Evolutionary conservation across 2,797 vertebrate species (phyloP).

Genomic region (Cyclopterus lumpus): DNA sequence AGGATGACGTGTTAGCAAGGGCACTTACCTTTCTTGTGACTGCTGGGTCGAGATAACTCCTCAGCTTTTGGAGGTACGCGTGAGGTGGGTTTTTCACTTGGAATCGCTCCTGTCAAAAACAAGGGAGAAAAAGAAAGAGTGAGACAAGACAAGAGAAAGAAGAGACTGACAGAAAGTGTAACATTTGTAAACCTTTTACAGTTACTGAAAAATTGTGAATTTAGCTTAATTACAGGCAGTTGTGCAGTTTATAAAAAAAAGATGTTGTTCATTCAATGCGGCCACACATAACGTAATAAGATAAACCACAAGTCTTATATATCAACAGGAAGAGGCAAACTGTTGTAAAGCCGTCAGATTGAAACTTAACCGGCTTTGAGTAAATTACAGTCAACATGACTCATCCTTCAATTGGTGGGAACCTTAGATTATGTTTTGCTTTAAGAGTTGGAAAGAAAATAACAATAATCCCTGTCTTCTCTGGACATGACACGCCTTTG

Average conservation of each 20-base stretch:
- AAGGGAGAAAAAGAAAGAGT: conserved; percentile 6
- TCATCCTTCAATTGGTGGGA: conserved; percentile 25
- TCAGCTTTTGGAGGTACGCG: conserved; percentile 96
- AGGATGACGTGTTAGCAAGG: conserved; percentile 35
- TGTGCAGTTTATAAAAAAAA: no score
- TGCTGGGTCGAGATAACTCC: conserved; percentile 96
- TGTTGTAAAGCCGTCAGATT: conserved; percentile 16
- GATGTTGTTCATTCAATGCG: neutral
- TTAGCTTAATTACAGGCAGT: neutral
- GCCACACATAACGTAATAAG: neutral
- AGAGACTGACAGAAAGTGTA: neutral
- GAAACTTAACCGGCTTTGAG: conserved; percentile 11
- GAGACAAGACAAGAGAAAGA: conserved; percentile 2
- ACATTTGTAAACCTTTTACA: neutral
- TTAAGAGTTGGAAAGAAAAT: neutral
- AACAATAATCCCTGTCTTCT: neutral
- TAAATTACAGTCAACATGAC: conserved; percentile 26
- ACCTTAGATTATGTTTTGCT: conserved; percentile 1
- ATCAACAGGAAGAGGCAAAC: neutral
- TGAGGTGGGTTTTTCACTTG: conserved; percentile 99
- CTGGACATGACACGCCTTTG: conserved; percentile 5
- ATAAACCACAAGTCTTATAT: conserved; percentile 13
- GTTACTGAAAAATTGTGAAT: neutral
- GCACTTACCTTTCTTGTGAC: conserved; percentile 97
- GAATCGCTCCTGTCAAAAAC: conserved; percentile 90